Conservation (phyloP, 2,113 vertebrate genomes). For the Tiliqua scincoides region DNA sequence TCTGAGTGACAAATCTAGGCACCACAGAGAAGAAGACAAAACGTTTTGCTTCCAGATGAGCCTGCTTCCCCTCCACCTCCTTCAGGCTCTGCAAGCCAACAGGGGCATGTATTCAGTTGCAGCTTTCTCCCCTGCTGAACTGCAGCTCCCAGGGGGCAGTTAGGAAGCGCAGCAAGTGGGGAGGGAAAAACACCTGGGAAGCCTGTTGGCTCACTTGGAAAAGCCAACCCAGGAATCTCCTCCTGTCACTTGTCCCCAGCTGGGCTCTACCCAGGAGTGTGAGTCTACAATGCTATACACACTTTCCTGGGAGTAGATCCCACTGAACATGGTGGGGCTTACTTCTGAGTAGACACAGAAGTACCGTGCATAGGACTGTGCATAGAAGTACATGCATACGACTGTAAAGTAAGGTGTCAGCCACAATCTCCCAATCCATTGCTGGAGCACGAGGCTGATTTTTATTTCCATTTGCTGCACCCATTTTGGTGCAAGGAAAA, state of each 20-base stretch:
- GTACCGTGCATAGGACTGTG: too few species aligned
- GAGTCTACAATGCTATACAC: too few species aligned
- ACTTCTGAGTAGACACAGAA: too few species aligned
- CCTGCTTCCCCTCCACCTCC: background rate
- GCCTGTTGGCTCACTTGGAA: background rate
- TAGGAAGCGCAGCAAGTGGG: too few species aligned
- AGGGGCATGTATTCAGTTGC: background rate
- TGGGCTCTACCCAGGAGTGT: background rate
- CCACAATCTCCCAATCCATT: background rate
- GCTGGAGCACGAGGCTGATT: background rate
- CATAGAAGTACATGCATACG: too few species aligned
- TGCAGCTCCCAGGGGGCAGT: background rate
- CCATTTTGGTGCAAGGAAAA: background rate
- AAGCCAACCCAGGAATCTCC: background rate
- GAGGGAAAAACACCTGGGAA: background rate
- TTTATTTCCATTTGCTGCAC: too few species aligned
- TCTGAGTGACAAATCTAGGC: too few species aligned
- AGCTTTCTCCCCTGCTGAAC: background rate
- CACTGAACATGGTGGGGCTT: too few species aligned
- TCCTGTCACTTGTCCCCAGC: background rate
- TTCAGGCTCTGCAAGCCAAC: background rate
- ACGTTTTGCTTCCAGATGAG: fast-evolving
- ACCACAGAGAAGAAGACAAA: too few species aligned
- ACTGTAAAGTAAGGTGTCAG: too few species aligned
- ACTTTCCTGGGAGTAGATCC: too few species aligned